phyloP scores from a whole-genome alignment of 2,797 vertebrate species.

The Thalassophryne amazonica region DNA sequence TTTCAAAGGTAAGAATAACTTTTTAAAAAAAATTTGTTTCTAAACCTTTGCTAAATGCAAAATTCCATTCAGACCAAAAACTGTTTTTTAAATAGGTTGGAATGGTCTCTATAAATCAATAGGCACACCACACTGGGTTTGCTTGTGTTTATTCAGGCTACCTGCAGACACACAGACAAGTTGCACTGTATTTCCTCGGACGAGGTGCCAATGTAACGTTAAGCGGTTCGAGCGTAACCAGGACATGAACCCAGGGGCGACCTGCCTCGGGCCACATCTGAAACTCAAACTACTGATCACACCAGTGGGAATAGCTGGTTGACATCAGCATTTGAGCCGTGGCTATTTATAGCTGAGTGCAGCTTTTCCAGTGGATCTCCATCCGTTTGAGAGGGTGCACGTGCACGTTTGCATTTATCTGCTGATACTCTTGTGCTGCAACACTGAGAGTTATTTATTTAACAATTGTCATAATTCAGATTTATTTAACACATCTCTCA shows the following conservation, averaged over 20 bases:
- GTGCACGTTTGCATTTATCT: neutral
- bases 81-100: no score
- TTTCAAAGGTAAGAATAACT: no score
- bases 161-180: neutral
- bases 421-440: neutral
- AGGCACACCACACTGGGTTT: neutral
- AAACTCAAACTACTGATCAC: constrained; percentile 46
- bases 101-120: neutral
- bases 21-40: no score
- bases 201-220: constrained; percentile 25
- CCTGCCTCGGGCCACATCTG: constrained; percentile 42
- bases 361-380: constrained; percentile 10
- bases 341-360: constrained; percentile 41
- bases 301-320: constrained; percentile 38
- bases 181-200: neutral
- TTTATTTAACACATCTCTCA: neutral
- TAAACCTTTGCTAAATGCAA: no score
- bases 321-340: constrained; percentile 5
- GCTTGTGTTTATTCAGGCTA: neutral
- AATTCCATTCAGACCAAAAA: no score
- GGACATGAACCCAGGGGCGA: constrained; percentile 43
- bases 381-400: constrained; percentile 12
- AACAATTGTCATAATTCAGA: constrained; percentile 2
- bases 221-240: constrained; percentile 33
- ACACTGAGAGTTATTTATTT: neutral